phyloP scores from a whole-genome alignment of 1,140 invertebrate species.

The Heliconius hermathena region DNA sequence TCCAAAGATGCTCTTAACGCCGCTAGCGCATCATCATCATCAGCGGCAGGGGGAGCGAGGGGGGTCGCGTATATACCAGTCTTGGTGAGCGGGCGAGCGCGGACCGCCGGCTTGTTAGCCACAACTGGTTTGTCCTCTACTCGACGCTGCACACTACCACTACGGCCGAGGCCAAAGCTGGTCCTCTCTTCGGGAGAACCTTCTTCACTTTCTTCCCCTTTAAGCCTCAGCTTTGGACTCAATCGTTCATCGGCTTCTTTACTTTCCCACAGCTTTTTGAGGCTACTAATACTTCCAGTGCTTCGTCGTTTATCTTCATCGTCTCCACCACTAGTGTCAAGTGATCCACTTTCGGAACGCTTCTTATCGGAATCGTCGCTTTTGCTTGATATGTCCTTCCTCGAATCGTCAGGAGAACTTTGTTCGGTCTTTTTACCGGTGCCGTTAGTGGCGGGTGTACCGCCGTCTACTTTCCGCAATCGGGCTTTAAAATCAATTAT shows the following conservation, averaged over 20 bases:
- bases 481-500: conserved; percentile 94
- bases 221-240: conserved; percentile 84
- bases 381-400: conserved; percentile 55
- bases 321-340: conserved; percentile 83
- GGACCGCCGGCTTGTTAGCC: conserved; percentile 84
- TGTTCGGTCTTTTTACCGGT: conserved; percentile 76
- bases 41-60: conserved; percentile 61
- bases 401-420: conserved; percentile 69
- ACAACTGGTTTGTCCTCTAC: conserved; percentile 87
- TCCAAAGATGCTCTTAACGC: conserved; percentile 71
- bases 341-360: conserved; percentile 80
- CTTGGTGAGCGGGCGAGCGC: conserved; percentile 52
- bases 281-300: conserved; percentile 95
- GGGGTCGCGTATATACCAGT: conserved; percentile 86
- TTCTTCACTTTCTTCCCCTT: conserved; percentile 72
- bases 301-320: conserved; percentile 94
- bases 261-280: conserved; percentile 96
- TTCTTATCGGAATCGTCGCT: conserved; percentile 74
- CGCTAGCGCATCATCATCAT: conserved; percentile 63
- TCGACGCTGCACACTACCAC: conserved; percentile 73
- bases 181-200: conserved; percentile 79
- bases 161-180: conserved; percentile 65
- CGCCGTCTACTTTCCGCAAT: conserved; percentile 89
- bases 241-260: conserved; percentile 84
- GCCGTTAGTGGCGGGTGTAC: conserved; percentile 64